Evolutionary conservation across 2,797 vertebrate genomes (phyloP), one percentile per base, ranked within the genome.

Genomic region (Glossophaga mutica): DNA sequence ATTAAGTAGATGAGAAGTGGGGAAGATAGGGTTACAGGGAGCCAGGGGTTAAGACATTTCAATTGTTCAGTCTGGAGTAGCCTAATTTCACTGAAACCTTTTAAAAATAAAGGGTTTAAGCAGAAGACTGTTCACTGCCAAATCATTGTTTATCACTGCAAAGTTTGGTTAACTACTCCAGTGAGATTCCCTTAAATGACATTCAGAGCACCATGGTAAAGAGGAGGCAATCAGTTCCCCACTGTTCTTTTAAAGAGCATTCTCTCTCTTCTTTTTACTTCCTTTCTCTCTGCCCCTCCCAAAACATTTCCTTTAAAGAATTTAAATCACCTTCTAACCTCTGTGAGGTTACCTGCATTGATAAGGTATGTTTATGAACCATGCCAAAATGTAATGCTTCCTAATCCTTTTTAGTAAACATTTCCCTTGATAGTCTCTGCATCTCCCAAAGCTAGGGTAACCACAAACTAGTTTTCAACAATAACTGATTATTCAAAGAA

Each of bases 151-250:
- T 48, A 90, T 92, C 34, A 44, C 65, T 83, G 78, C 48, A 21
- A 82, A 86, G 34, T 96, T 96, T 29, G 78, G 82, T 88, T 92
- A 93, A 93, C 65, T 82, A 88, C 37, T 78, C 77, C 62, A 82
- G 29, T 65, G 82, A 86, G 29, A 89, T 70, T 85, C 11, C 42
- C 39, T 82, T 87, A 86, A 78, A 65, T 91, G 79, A 86, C 77
- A 88, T 46, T 94, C 82, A 88, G 74, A 87, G 46, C 29, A 71
- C 52, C n/a, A 19, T 67, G 34, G 48, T 57, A 44, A 95, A 83
- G 48, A 91, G 59, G 52, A 78, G 70, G 78, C 68, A 74, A 70
- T 96, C 62, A 46, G 52, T 44, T 92, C 39, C n/a, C 55, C 74
- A 32, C 68, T 70, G 85, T 44, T 96, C 44, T 70, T 83, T 62